Evolutionary conservation across 2,888 invertebrate species (phyloP), one percentile per base, ranked within the genome.

Genomic region (Pristionchus arcanus): DNA sequence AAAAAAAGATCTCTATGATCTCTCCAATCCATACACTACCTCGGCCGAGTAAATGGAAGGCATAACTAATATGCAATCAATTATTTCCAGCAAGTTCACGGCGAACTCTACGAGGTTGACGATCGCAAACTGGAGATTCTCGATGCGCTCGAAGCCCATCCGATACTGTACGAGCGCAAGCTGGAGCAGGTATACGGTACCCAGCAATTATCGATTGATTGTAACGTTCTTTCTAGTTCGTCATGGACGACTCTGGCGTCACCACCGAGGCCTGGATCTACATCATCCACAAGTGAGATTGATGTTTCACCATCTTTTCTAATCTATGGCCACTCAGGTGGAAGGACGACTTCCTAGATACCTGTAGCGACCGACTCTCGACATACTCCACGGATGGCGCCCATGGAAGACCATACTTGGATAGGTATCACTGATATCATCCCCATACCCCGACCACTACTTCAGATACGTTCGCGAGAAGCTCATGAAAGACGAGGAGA

Each of bases 101-200:
- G 94, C 25, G 94, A 94, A 87, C 66, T 94, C 19, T 94, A 93
- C 90, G 91, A 91, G 53, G 92, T 94, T 5, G 93, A 94, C 87
- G 91, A 90, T 1, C 87, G 90, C 71, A 94, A 93, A 86, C 89
- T 94, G 87, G 90, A 21, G 28, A 89, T 90, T 49, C 89, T 94
- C 21, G 94, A 94, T 89, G 93, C 92, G 59, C 90, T 94, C 53
- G 94, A 94, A 87, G 92, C 93, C n/a, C 93, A 94, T 90, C 94
- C 94, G 55, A 90, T 90, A 16, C 90, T 93, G 31, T 94, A 94
- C 89, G 91, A 91, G 77, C 88, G 94, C 16, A 91, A 91, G 84
- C 53, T 88, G 19, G 90, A 91, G 34, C 71, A 91, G 91, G 42
- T 49, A 49, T 49, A 49, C 42, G 42, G 42, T 49, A 49, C 7